Base-by-base conservation (phyloP, 2,113 vertebrate genomes). In the Salvelinus fontinalis region DNA sequence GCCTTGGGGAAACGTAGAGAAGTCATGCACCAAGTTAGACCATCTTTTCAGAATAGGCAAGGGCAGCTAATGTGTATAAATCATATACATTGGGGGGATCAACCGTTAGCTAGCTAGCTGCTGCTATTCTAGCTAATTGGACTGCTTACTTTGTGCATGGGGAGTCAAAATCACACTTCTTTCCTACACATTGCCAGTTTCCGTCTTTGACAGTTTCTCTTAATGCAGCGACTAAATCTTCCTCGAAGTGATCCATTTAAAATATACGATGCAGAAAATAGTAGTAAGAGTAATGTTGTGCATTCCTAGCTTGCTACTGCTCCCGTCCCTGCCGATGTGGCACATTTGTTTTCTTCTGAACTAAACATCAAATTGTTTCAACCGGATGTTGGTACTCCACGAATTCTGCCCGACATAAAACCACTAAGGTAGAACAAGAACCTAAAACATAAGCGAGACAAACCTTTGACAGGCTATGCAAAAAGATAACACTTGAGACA, bases 111-210 rank as follows among this genome's bases (percentile, higher is more conserved):
- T 16, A 74, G 18, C 22, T 18, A 20, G 18, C 64, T n/a, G 2
- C 3, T 27, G 3, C n/a, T 16, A 24, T 16, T 66, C 5, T 22
- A n/a, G 57, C 14, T 49, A 29, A 22, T 18, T 16, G 12, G 48
- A 67, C 12, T 39, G 31, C 74, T 85, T 89, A 92, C 90, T 92
- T 92, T 27, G 90, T 91, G 81, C 90, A 92, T 0, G 80, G 75
- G 29, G 83, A 75, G 22, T 82, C 81, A 44, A 92, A 86, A 24
- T 71, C 75, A 11, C 73, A 67, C 71, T 82, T 80, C 20, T 86
- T 75, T 66, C 90, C 90, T 2, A 90, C 82, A 76, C 81, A 88
- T 69, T 90, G 89, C 90, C 89, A 92, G 75, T 74, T 87, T 16
- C 85, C 81, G 64, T 82, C 76, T 48, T 75, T 76, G 51, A 92